A percentile compares a stretch with the other conserved stretches of the same genome.
Conservation (phyloP, 2,797 vertebrate genomes). For the Thamnophis elegans region DNA sequence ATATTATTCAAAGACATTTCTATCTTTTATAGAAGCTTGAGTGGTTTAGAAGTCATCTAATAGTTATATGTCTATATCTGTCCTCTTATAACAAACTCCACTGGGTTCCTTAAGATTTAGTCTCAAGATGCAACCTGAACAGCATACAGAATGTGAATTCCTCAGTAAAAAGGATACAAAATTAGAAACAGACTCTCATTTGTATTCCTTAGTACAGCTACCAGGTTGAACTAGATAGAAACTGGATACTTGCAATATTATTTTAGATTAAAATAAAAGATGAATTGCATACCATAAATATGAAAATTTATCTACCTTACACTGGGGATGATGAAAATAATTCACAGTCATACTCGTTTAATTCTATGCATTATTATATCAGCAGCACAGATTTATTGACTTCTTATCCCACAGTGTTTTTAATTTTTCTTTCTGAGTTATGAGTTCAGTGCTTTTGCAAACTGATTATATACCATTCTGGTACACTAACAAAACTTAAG, state of each 20-base stretch:
- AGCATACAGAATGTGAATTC: background rate
- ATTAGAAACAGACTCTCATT: background rate
- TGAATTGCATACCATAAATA: background rate
- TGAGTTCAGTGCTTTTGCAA: background rate
- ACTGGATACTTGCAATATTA: background rate
- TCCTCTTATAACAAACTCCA: background rate
- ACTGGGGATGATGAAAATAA: background rate
- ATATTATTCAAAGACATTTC: background rate
- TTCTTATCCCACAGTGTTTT: background rate
- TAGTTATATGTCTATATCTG: background rate
- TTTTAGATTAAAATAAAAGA: slow-evolving; percentile 15
- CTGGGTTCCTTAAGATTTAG: background rate
- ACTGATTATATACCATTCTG: background rate
- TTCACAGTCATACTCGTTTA: background rate
- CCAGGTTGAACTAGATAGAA: background rate
- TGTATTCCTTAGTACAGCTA: background rate
- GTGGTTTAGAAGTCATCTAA: background rate
- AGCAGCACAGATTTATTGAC: background rate
- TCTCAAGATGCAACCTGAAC: background rate
- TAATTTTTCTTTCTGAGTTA: slow-evolving; percentile 12
- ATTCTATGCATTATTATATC: slow-evolving; percentile 6
- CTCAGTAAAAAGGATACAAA: background rate
- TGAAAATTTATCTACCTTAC: background rate
- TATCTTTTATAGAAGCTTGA: background rate
- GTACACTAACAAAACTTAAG: slow-evolving; percentile 12